Evolutionary conservation across 2,797 vertebrate genomes (phyloP).

Genomic region (Pristis pectinata): DNA sequence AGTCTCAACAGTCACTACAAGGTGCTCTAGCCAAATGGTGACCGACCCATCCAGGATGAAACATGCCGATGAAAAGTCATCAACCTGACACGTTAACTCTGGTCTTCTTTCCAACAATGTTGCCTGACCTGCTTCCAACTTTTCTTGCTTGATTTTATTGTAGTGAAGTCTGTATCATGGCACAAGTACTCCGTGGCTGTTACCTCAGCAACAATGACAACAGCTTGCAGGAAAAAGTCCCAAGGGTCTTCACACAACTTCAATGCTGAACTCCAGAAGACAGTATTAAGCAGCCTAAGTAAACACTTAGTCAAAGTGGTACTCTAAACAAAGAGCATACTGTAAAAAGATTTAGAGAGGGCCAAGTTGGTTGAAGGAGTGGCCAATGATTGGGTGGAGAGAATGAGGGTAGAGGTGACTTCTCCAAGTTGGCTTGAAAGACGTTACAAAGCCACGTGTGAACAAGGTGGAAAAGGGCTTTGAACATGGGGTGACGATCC

Average conservation of each 20-base stretch:
- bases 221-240: neutral
- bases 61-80: too few species aligned
- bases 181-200: neutral
- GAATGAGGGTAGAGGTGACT: neutral
- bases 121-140: too few species aligned
- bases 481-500: too few species aligned
- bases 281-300: neutral
- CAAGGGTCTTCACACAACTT: neutral
- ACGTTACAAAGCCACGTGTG: neutral
- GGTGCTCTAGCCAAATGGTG: neutral
- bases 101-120: too few species aligned
- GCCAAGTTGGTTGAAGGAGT: neutral
- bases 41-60: too few species aligned
- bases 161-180: neutral
- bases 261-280: neutral
- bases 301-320: neutral
- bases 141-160: too few species aligned
- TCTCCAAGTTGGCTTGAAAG: neutral
- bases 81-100: too few species aligned
- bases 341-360: too few species aligned
- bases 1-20: neutral
- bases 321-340: too few species aligned
- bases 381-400: neutral
- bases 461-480: neutral
- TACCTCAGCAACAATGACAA: neutral